Evolutionary conservation across 2,888 invertebrate species (phyloP).

Genomic region (Tenthredo distinguenda): DNA sequence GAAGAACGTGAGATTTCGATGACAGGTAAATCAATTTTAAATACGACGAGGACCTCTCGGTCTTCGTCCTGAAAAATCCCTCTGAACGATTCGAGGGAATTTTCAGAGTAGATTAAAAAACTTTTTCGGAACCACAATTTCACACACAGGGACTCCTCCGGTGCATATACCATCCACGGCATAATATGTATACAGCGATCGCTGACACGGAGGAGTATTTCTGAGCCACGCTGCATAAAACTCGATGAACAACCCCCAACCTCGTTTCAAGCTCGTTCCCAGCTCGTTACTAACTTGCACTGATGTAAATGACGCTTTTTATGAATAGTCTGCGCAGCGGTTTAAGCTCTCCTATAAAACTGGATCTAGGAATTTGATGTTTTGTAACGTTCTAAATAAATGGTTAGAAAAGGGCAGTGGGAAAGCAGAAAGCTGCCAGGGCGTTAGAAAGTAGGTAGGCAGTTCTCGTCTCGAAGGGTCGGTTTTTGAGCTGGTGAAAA

Average conservation of each 20-base stretch:
- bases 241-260: not conserved
- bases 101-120: not conserved
- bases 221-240: not conserved
- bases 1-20: constrained; percentile 43
- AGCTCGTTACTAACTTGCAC: constrained; percentile 11
- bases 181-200: not conserved
- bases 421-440: constrained; percentile 14
- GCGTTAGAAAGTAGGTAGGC: constrained; percentile 46
- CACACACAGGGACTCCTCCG: not conserved
- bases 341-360: not conserved
- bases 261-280: constrained; percentile 25
- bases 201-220: not conserved
- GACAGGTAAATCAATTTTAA: constrained; percentile 46
- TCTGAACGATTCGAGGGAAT: not conserved
- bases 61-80: constrained; percentile 6
- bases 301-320: not conserved
- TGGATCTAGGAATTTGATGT: not conserved
- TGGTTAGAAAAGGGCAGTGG: constrained; percentile 22
- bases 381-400: constrained; percentile 22
- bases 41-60: not conserved
- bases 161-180: not conserved
- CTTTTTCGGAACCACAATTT: not conserved
- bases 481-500: constrained; percentile 52
- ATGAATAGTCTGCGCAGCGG: not conserved
- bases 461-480: constrained; percentile 42